Conservation (phyloP, 2,888 invertebrate genomes). For the Sturmia bella region DNA sequence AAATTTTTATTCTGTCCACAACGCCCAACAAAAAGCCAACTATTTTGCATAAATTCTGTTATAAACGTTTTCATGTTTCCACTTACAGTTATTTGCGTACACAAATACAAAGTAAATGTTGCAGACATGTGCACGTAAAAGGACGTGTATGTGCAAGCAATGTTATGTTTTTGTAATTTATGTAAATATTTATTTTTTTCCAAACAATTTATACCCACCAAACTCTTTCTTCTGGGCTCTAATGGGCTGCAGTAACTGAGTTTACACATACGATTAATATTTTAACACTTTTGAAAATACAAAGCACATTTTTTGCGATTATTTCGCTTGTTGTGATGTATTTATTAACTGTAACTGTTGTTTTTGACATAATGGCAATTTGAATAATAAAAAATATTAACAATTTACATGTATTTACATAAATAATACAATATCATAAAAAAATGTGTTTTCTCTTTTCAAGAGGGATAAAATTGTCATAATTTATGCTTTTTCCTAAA, state of each 20-base stretch:
- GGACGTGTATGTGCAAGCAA: not conserved
- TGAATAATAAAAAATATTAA: conserved; percentile 38
- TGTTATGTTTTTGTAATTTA: conserved; percentile 21
- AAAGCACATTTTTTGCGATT: not conserved
- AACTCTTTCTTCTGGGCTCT: no score
- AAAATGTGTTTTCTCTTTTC: no score
- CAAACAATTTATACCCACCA: no score
- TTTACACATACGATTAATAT: no score
- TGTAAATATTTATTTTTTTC: conserved; percentile 4
- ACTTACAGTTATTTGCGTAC: no score
- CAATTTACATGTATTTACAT: conserved; percentile 46
- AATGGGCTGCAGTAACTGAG: no score
- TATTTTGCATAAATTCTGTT: conserved; percentile 28
- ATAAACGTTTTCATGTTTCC: not conserved
- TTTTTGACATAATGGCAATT: conserved; percentile 62
- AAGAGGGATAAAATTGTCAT: no score
- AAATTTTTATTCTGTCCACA: conserved; percentile 14
- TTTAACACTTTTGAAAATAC: no score
- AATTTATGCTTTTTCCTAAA: no score
- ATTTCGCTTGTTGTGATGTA: conserved; percentile 24
- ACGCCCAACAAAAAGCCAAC: conserved; percentile 4
- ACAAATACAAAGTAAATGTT: not conserved
- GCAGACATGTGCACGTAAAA: not conserved
- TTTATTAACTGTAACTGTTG: conserved; percentile 43
- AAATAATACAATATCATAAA: conserved; percentile 36